Percentiles rank a stretch among this genome's conserved stretches.
These are phyloP conservation scores for Hypomesus transpacificus DNA, from an alignment of 2,113 vertebrate species.

Conservation along the genomic window DNA sequence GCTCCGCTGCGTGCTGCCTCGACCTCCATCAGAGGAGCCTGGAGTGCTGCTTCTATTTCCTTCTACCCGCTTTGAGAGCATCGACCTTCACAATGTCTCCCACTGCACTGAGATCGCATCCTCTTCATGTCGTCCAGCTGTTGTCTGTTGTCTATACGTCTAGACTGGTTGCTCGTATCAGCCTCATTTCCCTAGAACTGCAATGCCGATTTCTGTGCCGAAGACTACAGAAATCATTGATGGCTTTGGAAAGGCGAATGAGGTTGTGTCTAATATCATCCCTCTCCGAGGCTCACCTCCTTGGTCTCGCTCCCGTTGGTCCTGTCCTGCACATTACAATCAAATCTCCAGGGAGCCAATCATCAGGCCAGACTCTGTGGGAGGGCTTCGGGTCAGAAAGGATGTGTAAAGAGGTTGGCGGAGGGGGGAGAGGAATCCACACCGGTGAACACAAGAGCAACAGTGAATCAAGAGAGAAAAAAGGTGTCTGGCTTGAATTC, in stretches of 20 bases:
- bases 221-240: background rate
- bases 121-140: background rate
- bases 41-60: constrained; percentile 32
- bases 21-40: constrained; percentile 23
- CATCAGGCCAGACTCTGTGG: background rate
- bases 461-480: background rate
- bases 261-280: background rate
- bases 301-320: background rate
- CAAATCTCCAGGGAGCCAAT: constrained; percentile 30
- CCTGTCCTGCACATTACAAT: background rate
- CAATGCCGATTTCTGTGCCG: background rate
- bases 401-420: background rate
- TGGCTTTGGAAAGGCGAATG: background rate
- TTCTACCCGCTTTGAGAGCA: constrained; percentile 42
- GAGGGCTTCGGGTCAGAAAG: constrained; percentile 7
- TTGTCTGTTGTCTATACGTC: background rate
- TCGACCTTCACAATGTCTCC: constrained; percentile 45
- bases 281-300: background rate
- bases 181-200: constrained; percentile 22
- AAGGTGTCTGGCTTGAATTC: background rate
- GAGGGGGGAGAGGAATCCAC: background rate
- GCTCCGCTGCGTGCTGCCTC: no score
- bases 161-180: constrained; percentile 1
- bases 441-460: background rate
- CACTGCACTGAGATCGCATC: background rate